These are phyloP conservation scores for Unio pictorum DNA, from an alignment of 2,888 invertebrate species.

Conservation along the genomic window DNA sequence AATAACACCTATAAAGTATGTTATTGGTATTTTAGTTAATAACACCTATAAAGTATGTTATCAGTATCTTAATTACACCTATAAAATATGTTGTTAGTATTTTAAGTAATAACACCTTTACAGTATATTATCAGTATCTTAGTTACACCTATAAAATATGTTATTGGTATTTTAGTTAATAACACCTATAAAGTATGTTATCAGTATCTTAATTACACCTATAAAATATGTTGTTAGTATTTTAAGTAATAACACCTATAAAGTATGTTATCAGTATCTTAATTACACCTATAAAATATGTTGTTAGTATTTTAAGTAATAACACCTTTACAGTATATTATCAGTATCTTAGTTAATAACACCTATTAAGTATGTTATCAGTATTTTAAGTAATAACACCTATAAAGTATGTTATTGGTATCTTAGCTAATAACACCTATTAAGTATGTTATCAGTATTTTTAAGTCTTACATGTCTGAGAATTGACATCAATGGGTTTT, in stretches of 20 bases:
- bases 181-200: constrained; percentile 17
- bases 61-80: too few relatives aligned
- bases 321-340: constrained; percentile 14
- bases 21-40: too few relatives aligned
- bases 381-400: too few relatives aligned
- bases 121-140: too few relatives aligned
- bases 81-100: too few relatives aligned
- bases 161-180: background rate
- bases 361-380: constrained; percentile 16
- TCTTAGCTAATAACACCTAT: too few relatives aligned
- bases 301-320: background rate
- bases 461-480: background rate
- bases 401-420: too few relatives aligned
- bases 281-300: constrained; percentile 14
- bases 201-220: background rate
- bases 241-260: background rate
- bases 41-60: too few relatives aligned
- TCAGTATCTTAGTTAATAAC: background rate
- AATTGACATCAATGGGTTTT: background rate
- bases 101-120: too few relatives aligned
- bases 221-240: too few relatives aligned
- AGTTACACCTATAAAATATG: constrained; percentile 15
- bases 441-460: background rate
- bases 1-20: too few relatives aligned
- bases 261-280: constrained; percentile 13